phyloP scores from a whole-genome alignment of 1,140 invertebrate genomes.

The Drosophila simulans region DNA sequence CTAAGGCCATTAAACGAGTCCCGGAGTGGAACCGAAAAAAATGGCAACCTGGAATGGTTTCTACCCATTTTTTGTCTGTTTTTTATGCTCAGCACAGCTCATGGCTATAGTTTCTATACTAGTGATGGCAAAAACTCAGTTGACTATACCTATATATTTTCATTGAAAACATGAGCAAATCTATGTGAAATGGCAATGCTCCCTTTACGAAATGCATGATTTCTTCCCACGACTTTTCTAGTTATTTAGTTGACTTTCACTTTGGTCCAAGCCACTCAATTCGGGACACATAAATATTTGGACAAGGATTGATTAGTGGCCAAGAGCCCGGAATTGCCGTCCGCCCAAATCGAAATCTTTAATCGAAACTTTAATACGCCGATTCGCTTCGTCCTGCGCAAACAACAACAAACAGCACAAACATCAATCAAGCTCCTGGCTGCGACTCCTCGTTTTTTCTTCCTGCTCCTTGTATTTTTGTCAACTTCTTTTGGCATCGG shows the following conservation, averaged over 20 bases:
- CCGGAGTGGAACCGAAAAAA: constrained; percentile 33
- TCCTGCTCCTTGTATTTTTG: constrained; percentile 51
- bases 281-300: constrained; percentile 50
- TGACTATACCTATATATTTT: not conserved
- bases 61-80: constrained; percentile 12
- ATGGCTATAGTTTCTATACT: not conserved
- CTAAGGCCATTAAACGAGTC: constrained; percentile 76
- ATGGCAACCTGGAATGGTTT: constrained; percentile 25
- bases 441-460: constrained; percentile 37
- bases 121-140: not conserved
- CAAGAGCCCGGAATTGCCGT: constrained; percentile 67
- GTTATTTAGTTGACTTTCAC: constrained; percentile 64
- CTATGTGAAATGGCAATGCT: too few species aligned
- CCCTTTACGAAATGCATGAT: not conserved
- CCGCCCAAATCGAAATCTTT: constrained; percentile 63
- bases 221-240: constrained; percentile 2
- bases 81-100: not conserved
- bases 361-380: constrained; percentile 76
- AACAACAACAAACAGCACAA: constrained; percentile 81
- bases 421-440: constrained; percentile 76
- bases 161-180: too few species aligned
- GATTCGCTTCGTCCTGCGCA: constrained; percentile 28
- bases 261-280: constrained; percentile 36
- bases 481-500: constrained; percentile 37
- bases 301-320: constrained; percentile 52